Percentiles rank a stretch among this genome's conserved stretches.
These are phyloP conservation scores for human (Homo sapiens) DNA, from an alignment of 2,113 vertebrate genomes.

Conservation along the genomic window DNA sequence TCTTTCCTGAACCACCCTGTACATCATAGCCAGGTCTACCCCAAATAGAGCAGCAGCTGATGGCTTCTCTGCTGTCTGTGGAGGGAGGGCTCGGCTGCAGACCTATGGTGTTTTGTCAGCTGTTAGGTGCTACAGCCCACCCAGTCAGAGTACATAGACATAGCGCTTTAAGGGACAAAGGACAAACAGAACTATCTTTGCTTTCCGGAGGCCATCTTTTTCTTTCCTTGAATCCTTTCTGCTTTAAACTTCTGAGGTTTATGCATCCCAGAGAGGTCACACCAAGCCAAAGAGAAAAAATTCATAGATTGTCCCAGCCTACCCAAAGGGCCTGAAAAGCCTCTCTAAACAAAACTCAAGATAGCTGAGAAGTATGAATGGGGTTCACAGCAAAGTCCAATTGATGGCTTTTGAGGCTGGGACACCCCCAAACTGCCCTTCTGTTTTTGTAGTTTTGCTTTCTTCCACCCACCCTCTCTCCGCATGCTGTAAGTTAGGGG, in stretches of 20 bases:
- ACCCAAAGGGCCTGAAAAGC: background rate
- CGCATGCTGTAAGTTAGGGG: slow-evolving; percentile 23
- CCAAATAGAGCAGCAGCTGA: background rate
- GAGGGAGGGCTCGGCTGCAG: background rate
- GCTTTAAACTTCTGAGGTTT: background rate
- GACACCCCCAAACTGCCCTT: background rate
- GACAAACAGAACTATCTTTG: background rate
- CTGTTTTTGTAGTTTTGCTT: background rate
- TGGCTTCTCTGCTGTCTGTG: background rate
- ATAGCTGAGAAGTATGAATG: background rate
- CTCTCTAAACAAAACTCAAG: background rate
- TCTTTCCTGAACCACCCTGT: background rate
- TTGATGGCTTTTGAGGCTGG: background rate
- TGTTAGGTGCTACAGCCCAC: background rate
- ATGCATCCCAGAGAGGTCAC: background rate
- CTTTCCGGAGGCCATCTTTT: background rate
- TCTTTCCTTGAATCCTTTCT: background rate
- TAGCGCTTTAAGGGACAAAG: background rate
- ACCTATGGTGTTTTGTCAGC: background rate
- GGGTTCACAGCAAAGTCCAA: background rate
- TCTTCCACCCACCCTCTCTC: background rate
- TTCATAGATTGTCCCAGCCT: background rate
- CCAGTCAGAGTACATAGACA: background rate
- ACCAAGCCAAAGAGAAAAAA: background rate
- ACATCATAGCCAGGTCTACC: background rate